Conservation (phyloP, 2,888 invertebrate genomes). For the Torymus auratus region DNA sequence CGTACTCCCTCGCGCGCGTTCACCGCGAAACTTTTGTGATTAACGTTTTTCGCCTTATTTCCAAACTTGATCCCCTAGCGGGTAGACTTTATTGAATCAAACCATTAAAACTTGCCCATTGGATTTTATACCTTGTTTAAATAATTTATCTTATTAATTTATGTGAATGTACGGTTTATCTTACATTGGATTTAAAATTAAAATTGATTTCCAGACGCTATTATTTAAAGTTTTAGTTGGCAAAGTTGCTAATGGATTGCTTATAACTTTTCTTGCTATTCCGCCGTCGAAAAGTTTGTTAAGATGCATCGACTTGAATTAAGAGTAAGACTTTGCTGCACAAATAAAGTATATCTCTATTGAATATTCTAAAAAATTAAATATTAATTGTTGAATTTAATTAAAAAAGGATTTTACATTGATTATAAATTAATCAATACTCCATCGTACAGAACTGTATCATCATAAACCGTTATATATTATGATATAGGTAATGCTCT, state of each 20-base stretch:
- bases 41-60: conserved; percentile 55
- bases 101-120: conserved; percentile 52
- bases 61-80: not conserved
- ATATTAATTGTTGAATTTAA: too few species aligned
- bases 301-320: too few species aligned
- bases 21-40: conserved; percentile 52
- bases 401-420: too few species aligned
- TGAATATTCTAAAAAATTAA: too few species aligned
- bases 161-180: conserved; percentile 10
- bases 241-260: not conserved
- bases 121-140: conserved; percentile 36
- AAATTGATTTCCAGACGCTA: not conserved
- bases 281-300: too few species aligned
- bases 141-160: conserved; percentile 31
- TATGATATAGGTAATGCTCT: too few species aligned
- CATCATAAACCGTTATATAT: too few species aligned
- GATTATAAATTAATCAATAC: too few species aligned
- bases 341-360: too few species aligned
- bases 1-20: not conserved
- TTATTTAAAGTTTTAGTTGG: not conserved
- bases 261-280: not conserved
- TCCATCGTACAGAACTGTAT: too few species aligned
- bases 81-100: conserved; percentile 46
- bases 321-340: too few species aligned
- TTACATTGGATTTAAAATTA: not conserved